phyloP scores from a whole-genome alignment of 2,797 vertebrate species.

The Carcharodon carcharias region DNA sequence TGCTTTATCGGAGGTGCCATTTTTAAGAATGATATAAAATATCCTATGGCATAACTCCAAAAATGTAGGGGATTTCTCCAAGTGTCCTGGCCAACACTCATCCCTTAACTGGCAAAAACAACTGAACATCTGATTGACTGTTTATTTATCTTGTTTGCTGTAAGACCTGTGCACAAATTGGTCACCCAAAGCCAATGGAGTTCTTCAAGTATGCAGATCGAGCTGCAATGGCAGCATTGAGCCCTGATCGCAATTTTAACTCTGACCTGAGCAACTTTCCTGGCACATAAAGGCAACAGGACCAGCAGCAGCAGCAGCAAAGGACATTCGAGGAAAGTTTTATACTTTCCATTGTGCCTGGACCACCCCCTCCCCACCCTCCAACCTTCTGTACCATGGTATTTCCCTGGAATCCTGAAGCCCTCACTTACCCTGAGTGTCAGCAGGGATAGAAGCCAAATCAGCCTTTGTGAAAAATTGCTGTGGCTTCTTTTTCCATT shows the following conservation, averaged over 20 bases:
- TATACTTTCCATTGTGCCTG: background rate
- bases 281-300: background rate
- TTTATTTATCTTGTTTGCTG: background rate
- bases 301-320: background rate
- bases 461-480: background rate
- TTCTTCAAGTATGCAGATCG: background rate
- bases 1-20: background rate
- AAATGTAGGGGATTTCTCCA: background rate
- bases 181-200: background rate
- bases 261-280: background rate
- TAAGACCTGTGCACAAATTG: background rate
- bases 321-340: background rate
- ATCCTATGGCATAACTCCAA: background rate
- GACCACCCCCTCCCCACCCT: too few species aligned
- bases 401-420: background rate
- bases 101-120: background rate
- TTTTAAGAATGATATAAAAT: background rate
- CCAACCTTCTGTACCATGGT: background rate
- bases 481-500: background rate
- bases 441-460: background rate
- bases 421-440: background rate
- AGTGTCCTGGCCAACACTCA: background rate
- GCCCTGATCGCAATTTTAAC: background rate
- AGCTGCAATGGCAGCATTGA: background rate
- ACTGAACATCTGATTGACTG: background rate